These are phyloP conservation scores for Polydrusus pterygomalis DNA, from an alignment of 2,888 invertebrate genomes.

Conservation along the genomic window DNA sequence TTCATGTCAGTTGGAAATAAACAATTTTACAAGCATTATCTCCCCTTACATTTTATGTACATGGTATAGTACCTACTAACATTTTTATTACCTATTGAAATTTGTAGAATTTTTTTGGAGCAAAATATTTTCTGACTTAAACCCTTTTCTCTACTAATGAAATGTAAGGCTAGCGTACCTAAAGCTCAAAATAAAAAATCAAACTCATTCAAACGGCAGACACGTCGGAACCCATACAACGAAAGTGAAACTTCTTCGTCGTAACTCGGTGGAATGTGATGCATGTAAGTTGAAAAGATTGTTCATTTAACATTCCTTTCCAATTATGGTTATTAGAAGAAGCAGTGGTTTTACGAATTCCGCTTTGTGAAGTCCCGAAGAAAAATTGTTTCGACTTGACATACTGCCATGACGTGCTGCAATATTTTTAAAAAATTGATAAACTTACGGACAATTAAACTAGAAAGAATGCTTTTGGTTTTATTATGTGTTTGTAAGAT, in stretches of 20 bases:
- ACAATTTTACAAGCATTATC: too few species aligned
- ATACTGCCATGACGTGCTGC: background rate
- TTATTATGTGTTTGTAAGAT: background rate
- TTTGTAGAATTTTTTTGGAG: too few species aligned
- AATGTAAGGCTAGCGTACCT: background rate
- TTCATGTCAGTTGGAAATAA: too few species aligned
- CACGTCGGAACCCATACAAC: slow-evolving; percentile 10
- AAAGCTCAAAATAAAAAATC: background rate
- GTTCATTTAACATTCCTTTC: slow-evolving; percentile 46
- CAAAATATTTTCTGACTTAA: too few species aligned
- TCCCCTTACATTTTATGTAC: too few species aligned
- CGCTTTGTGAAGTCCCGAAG: slow-evolving; percentile 43
- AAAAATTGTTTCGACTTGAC: slow-evolving; percentile 23
- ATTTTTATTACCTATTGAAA: too few species aligned
- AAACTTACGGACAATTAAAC: slow-evolving; percentile 1
- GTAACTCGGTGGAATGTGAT: slow-evolving; percentile 26
- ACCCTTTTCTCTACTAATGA: too few species aligned
- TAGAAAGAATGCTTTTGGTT: background rate
- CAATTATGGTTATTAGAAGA: slow-evolving; percentile 43
- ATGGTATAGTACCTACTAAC: too few species aligned
- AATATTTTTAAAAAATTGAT: slow-evolving; percentile 3
- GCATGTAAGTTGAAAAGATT: slow-evolving; percentile 39
- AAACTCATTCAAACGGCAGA: slow-evolving; percentile 10
- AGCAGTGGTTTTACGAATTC: slow-evolving; percentile 33
- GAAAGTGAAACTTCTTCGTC: slow-evolving; percentile 35